These are phyloP conservation scores for Cygnus olor DNA, from an alignment of 2,797 vertebrate species.

Conservation along the genomic window DNA sequence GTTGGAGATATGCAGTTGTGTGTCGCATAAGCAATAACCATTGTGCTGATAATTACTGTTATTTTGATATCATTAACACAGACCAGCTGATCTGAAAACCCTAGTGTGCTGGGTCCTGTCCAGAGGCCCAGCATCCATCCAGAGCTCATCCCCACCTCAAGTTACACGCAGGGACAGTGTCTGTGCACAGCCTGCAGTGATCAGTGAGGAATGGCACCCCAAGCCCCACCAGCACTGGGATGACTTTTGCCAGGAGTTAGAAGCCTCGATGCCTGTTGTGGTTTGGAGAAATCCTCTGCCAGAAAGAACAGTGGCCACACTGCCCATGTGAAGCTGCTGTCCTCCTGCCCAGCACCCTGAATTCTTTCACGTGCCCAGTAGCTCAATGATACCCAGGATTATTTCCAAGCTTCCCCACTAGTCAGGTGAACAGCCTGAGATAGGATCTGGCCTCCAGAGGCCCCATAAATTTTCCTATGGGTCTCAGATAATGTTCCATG, in stretches of 20 bases:
- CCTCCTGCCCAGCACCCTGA: neutral
- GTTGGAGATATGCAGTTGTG: neutral
- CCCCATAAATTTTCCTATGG: neutral
- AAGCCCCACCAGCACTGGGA: neutral
- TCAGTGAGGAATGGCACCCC: too few relatives aligned
- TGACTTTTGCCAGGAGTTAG: neutral
- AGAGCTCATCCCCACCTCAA: neutral
- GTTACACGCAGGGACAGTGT: neutral
- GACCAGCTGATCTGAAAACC: neutral
- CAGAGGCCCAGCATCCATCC: neutral
- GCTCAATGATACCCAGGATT: neutral
- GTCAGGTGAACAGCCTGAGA: neutral
- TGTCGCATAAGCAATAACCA: constrained; percentile 3
- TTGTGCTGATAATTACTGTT: constrained; percentile 18
- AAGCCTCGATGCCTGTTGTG: neutral
- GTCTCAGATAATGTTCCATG: neutral
- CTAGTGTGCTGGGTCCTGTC: neutral
- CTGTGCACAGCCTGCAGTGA: neutral
- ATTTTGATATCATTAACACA: neutral
- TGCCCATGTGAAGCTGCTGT: neutral
- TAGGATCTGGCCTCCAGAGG: neutral
- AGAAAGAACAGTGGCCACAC: neutral
- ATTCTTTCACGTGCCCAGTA: neutral
- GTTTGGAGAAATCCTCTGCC: neutral
- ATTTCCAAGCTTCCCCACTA: neutral